These are phyloP conservation scores for Pan troglodytes DNA, from an alignment of 2,113 vertebrate species.

Conservation along the genomic window NHGRI_mPanTro3-v2.1_pri NC_072414.2:48752501-48753000, in stretches of 20 bases:
- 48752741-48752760: slow-evolving; percentile 28
- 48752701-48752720: neutral
- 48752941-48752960: neutral
- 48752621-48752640: neutral
- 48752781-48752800: neutral
- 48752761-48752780: neutral
- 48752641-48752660: neutral
- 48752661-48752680: neutral
- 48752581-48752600: neutral
- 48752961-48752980: neutral
- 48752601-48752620: neutral
- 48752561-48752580: neutral
- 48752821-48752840: neutral
- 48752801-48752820: neutral
- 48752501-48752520: slow-evolving; percentile 13
- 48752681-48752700: neutral
- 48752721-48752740: neutral
- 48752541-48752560: neutral
- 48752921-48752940: neutral
- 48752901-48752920: neutral
- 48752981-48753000: neutral
- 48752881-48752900: neutral
- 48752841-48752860: neutral
- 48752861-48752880: neutral
- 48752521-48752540: neutral